These are phyloP conservation scores for Philonicus albiceps DNA, from an alignment of 2,888 invertebrate genomes.

Conservation along the genomic window DNA sequence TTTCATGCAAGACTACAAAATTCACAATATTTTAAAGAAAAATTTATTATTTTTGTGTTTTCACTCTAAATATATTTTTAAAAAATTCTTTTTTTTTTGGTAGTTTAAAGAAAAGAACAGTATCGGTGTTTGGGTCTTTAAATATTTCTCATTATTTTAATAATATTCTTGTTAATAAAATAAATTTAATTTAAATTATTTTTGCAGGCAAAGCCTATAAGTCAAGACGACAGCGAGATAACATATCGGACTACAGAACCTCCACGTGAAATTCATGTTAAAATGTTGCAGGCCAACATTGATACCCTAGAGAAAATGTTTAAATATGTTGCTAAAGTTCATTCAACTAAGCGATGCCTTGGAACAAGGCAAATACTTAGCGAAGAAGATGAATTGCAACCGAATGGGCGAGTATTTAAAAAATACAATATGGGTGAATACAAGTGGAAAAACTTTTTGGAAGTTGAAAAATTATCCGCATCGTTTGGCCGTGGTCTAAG, in stretches of 20 bases:
- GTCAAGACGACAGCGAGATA: conserved; percentile 71
- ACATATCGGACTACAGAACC: conserved; percentile 77
- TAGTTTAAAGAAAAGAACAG: neutral
- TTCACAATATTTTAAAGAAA: neutral
- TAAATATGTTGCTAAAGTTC: conserved; percentile 77
- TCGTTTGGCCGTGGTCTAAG: conserved; percentile 86
- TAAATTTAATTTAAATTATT: neutral
- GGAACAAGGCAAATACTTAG: conserved; percentile 90
- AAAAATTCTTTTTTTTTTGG: neutral
- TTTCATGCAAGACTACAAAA: no score
- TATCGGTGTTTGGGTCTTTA: neutral
- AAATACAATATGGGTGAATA: conserved; percentile 96
- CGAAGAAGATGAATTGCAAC: conserved; percentile 93
- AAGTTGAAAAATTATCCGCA: conserved; percentile 76
- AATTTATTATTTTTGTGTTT: neutral
- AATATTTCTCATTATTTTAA: neutral
- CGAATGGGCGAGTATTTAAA: conserved; percentile 94
- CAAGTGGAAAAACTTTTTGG: conserved; percentile 84
- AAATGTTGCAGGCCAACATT: conserved; percentile 77
- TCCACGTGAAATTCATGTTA: conserved; percentile 75
- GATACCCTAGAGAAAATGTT: conserved; percentile 86
- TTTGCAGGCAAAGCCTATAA: conserved; percentile 74
- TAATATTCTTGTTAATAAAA: neutral
- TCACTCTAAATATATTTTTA: neutral
- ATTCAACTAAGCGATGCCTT: conserved; percentile 78